phyloP scores from a whole-genome alignment of 2,888 invertebrate genomes.

The Yponomeuta evonymella region DNA sequence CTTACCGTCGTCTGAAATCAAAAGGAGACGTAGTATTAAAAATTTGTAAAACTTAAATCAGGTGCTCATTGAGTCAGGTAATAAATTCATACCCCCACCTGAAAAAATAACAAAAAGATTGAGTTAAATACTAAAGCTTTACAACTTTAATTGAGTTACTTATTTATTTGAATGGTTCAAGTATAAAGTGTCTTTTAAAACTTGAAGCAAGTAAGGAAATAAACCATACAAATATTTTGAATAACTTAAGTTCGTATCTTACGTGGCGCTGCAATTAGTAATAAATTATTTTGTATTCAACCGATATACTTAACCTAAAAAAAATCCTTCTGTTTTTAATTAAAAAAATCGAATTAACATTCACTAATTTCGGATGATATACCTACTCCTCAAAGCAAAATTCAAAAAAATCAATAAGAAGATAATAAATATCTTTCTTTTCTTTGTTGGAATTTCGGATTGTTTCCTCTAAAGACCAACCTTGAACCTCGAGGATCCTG shows the following conservation, averaged over 20 bases:
- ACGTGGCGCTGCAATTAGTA: neutral
- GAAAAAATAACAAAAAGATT: neutral
- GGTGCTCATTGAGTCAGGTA: no score
- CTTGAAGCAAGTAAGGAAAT: no score
- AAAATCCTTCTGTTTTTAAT: no score
- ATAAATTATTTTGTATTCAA: neutral
- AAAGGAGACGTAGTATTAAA: neutral
- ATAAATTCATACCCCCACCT: neutral
- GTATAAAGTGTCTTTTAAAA: no score
- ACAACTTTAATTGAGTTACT: neutral
- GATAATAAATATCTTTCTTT: no score
- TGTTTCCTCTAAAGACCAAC: conserved; percentile 30
- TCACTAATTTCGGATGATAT: no score
- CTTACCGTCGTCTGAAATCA: neutral
- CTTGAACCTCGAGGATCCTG: conserved; percentile 34
- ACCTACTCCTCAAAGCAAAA: no score
- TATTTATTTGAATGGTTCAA: no score
- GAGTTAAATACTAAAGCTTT: neutral
- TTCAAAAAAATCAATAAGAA: no score
- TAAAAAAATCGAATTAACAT: no score
- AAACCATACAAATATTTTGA: neutral
- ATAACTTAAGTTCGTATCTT: neutral
- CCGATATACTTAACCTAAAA: neutral
- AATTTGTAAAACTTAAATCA: neutral
- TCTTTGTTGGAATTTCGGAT: no score